A percentile compares a stretch with the other conserved stretches of the same genome.
Evolutionary conservation across 2,113 vertebrate genomes (phyloP).

Genomic region (Merops nubicus): DNA sequence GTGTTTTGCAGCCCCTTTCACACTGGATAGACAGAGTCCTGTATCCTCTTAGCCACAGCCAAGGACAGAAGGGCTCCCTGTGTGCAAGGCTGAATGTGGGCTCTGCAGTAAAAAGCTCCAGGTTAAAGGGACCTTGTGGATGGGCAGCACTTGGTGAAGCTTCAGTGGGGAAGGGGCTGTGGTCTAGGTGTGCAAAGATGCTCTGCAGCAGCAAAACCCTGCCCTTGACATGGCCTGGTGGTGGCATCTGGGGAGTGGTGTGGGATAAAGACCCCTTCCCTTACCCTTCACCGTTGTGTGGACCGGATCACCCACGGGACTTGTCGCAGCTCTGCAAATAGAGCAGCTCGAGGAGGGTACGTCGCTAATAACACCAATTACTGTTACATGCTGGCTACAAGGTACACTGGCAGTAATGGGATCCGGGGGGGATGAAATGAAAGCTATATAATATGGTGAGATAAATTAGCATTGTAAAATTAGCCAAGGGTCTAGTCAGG

Average conservation of each 20-base stretch:
- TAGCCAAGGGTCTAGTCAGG: constrained; percentile 66
- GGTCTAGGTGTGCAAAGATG: neutral
- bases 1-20: neutral
- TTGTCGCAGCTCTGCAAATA: constrained; percentile 26
- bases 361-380: constrained; percentile 69
- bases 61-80: neutral
- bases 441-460: constrained; percentile 64
- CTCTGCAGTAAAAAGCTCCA: neutral
- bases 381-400: constrained; percentile 59
- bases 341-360: neutral
- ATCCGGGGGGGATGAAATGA: constrained; percentile 62
- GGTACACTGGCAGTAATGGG: constrained; percentile 63
- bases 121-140: rapidly evolving
- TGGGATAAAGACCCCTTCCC: neutral
- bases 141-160: neutral
- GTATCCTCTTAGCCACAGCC: neutral
- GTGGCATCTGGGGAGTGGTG: rapidly evolving
- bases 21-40: neutral
- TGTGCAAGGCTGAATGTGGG: rapidly evolving
- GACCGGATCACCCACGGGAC: neutral
- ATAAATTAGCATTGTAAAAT: constrained; percentile 72
- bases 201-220: neutral
- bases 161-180: rapidly evolving
- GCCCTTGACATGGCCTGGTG: rapidly evolving
- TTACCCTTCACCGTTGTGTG: neutral